Base-by-base conservation (phyloP, 1,140 invertebrate genomes). In the Drosophila lacertosa region DNA sequence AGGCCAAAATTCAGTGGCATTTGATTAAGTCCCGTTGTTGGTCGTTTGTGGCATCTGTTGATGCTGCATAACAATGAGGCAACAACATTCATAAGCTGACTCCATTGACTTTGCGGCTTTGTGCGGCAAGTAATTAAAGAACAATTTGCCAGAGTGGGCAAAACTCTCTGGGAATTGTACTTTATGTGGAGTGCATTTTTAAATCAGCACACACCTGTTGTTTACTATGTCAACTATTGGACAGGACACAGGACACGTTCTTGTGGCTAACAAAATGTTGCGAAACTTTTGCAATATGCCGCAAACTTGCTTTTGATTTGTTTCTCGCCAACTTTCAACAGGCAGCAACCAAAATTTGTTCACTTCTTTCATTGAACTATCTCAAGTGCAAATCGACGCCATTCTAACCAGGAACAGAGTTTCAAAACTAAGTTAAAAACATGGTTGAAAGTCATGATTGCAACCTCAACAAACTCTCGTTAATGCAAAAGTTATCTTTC, bases 81-180 rank as follows among this genome's bases (percentile, higher is more conserved):
- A 74, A 65, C 72, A 81, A 65, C 72, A 81, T 73, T 84, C 81
- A 83, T 78, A 83, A 82, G 73, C 79, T 13, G 70, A 69, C 74
- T 78, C 59, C 80, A 76, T 83, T 83, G 63, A 68, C 65, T 64
- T 68, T 37, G 54, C 48, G 40, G 47, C 62, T 67, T 66, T 71
- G 32, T 82, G 63, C 78, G 57, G 77, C 68, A 84, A 84, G 81
- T 84, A 84, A 84, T 84, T 84, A 84, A 88, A 84, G 77, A 86
- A 53, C 81, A 86, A 84, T 84, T 84, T 84, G 84, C 81, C 48
- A 59, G 63, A 76, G 57, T 55, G 58, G 42, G 69, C 64, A 37
- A 53, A 68, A 60, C 50, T 54, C 63, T 51, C 16, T 35, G 7
- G 16, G 9, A 0, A 48, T 51, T 66, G 48, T 29, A 73, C 60